A percentile compares a stretch with the other conserved stretches of the same genome.
These are phyloP conservation scores for Drosophila rellima DNA, from an alignment of 2,888 invertebrate species.

Conservation along the genomic window DNA sequence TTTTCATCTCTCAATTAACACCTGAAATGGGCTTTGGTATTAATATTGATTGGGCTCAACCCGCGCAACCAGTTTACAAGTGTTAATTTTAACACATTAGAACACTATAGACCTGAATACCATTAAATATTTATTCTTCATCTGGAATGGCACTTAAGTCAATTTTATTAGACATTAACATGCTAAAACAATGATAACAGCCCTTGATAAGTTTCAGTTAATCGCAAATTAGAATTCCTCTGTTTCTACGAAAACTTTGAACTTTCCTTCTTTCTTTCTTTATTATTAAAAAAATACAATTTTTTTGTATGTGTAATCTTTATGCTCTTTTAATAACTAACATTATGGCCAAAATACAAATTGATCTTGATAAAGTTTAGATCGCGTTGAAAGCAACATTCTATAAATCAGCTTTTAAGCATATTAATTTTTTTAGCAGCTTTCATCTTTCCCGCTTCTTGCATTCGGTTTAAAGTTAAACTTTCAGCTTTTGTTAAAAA, in stretches of 20 bases:
- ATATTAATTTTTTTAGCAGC: not conserved
- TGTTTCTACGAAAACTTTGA: not conserved
- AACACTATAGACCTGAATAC: conserved; percentile 20
- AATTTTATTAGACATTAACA: conserved; percentile 29
- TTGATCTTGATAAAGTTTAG: conserved; percentile 3
- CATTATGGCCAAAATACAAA: not conserved
- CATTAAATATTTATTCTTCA: conserved; percentile 29
- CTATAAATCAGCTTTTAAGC: not conserved
- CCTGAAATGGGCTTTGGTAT: conserved; percentile 17
- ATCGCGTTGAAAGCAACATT: not conserved
- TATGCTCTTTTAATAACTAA: conserved; percentile 12
- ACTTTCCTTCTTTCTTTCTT: not conserved
- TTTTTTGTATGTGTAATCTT: conserved; percentile 20
- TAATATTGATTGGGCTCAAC: conserved; percentile 5
- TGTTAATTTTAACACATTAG: conserved; percentile 30
- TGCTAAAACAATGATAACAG: conserved; percentile 22
- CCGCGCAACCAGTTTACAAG: conserved; percentile 31
- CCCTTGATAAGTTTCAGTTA: not conserved
- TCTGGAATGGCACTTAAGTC: conserved; percentile 24
- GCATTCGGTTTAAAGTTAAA: not conserved
- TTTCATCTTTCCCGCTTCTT: conserved; percentile 1
- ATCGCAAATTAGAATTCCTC: not conserved
- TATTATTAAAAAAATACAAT: conserved; percentile 8
- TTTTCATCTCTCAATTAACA: conserved; percentile 20
- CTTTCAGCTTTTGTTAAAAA: not conserved